phyloP scores from a whole-genome alignment of 2,113 vertebrate species.

The Amia ocellicauda region DNA sequence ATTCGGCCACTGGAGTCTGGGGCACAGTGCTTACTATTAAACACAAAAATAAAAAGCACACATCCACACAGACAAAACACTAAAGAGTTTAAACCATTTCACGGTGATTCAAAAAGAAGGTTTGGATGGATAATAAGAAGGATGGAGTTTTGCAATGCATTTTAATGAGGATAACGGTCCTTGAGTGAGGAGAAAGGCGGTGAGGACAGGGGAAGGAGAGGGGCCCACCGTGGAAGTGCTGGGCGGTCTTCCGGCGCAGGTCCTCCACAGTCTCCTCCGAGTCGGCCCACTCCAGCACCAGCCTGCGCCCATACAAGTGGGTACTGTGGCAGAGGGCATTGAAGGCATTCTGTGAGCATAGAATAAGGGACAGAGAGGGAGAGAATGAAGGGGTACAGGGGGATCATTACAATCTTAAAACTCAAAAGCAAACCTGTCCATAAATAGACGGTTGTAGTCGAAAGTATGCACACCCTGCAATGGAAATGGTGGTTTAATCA shows the following conservation, averaged over 20 bases:
- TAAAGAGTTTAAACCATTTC: not conserved
- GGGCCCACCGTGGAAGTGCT: slow-evolving; percentile 83
- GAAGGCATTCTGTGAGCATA: slow-evolving; percentile 80
- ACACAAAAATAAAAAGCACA: not conserved
- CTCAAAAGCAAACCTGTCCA: no score
- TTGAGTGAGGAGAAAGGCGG: slow-evolving; percentile 1
- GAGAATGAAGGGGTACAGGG: no score
- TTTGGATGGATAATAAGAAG: not conserved
- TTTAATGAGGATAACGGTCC: no score
- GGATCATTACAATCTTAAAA: no score
- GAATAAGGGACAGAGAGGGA: not conserved
- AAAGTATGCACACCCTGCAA: no score
- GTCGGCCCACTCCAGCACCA: slow-evolving; percentile 95
- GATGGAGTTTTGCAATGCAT: no score
- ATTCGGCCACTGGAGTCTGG: no score
- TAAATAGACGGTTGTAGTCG: no score
- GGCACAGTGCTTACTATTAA: no score
- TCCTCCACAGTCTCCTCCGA: slow-evolving; percentile 80
- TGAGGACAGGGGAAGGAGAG: not conserved
- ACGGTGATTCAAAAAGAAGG: slow-evolving; percentile 20
- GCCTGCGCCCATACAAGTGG: slow-evolving; percentile 88
- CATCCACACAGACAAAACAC: not conserved
- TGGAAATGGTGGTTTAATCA: no score
- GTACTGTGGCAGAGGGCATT: slow-evolving; percentile 91
- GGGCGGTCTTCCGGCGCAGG: slow-evolving; percentile 81